Evolutionary conservation across 2,113 vertebrate species (phyloP).

Genomic region (Argyrosomus japonicus): DNA sequence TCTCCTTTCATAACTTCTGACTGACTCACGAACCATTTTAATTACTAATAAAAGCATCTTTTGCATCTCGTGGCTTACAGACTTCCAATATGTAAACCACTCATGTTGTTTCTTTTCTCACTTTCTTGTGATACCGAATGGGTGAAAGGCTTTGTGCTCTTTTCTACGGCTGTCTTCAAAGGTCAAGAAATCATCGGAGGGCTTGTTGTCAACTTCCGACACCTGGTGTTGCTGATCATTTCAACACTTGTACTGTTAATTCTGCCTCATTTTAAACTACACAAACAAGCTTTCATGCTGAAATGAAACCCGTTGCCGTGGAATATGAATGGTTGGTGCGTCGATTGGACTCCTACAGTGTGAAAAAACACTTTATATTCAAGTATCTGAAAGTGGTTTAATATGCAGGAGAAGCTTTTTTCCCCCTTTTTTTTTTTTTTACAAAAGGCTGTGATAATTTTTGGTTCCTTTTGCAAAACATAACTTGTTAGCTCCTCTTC

Average conservation of each 20-base stretch:
- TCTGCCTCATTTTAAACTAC: neutral
- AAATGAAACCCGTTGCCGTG: neutral
- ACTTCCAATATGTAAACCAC: neutral
- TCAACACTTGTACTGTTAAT: neutral
- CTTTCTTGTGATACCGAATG: neutral
- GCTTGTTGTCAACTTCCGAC: neutral
- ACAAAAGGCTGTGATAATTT: neutral
- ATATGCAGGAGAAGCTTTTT: neutral
- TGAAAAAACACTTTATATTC: neutral
- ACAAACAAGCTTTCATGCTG: neutral
- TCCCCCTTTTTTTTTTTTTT: neutral
- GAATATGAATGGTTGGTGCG: neutral
- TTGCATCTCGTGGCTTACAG: neutral
- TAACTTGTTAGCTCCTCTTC: constrained; percentile 13
- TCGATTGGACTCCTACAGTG: neutral
- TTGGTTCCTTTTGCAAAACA: constrained; percentile 11
- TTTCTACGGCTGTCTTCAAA: neutral
- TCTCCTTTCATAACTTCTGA: neutral
- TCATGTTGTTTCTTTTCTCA: neutral
- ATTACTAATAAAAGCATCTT: neutral
- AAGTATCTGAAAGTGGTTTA: constrained; percentile 3
- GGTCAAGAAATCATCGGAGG: constrained; percentile 3
- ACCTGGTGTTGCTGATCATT: constrained; percentile 3
- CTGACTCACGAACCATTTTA: neutral
- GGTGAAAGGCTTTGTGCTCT: neutral